Conservation (phyloP, 1,140 invertebrate genomes). For the Anastrepha ludens region DNA sequence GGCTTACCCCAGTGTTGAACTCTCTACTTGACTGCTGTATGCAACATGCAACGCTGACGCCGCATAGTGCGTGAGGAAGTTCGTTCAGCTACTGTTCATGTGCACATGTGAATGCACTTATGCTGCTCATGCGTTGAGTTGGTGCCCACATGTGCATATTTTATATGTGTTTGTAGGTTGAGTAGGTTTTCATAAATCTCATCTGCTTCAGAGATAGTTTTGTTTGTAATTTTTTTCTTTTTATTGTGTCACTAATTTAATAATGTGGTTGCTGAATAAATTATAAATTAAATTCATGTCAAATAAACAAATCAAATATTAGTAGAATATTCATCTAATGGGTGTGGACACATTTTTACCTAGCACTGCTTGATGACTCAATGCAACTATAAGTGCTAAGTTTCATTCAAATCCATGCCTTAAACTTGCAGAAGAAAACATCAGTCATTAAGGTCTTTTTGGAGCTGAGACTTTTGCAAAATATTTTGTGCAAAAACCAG, state of each 20-base stretch:
- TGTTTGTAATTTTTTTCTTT: background rate
- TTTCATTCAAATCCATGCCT: too few species aligned
- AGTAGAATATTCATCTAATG: too few species aligned
- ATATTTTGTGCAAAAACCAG: too few species aligned
- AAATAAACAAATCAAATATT: background rate
- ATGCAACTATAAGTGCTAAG: too few species aligned
- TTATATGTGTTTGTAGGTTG: background rate
- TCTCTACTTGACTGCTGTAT: background rate
- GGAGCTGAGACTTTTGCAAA: too few species aligned
- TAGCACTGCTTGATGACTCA: too few species aligned
- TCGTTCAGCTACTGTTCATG: background rate
- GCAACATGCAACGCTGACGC: conserved; percentile 7
- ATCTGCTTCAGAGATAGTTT: background rate
- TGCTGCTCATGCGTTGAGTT: background rate
- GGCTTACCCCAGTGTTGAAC: conserved; percentile 25
- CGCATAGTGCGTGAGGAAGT: background rate
- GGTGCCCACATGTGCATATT: background rate
- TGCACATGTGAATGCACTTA: background rate
- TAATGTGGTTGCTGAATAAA: background rate
- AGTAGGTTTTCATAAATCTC: background rate
- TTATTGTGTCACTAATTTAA: background rate
- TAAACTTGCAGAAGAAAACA: too few species aligned
- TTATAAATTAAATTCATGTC: background rate
- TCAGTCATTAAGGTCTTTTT: too few species aligned
- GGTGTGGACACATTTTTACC: too few species aligned